Evolutionary conservation across 2,888 invertebrate genomes (phyloP), one percentile per base, ranked within the genome.

Genomic region (Achlya flavicornis): DNA sequence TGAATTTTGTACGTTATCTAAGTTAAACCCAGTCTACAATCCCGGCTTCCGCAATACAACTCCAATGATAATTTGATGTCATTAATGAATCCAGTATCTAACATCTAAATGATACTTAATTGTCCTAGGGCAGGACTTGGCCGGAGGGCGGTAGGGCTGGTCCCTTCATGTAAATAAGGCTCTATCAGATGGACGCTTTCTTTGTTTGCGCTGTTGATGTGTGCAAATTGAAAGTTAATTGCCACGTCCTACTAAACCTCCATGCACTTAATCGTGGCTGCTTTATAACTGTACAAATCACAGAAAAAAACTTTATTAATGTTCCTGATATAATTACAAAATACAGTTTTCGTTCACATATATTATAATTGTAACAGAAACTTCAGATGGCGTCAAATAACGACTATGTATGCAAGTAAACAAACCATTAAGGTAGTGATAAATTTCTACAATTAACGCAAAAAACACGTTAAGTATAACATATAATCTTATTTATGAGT

Each of bases 221-320:
- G 85, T 86, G 86, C 85, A 86, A 89, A 90, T 88, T 87, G 87
- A 87, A 88, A 87, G 82, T 86, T 88, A 90, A 90, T 91, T 88
- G 83, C 82, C 69, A 67, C 70, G 79, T 74, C 80, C 83, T 78
- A 80, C 74, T 77, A 71, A 78, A 75, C 62, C 63, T 76, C 72
- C 73, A 74, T 68, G 71, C 72, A 64, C 65, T 73, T 72, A 76
- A 74, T 73, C 70, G 66, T 67, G 66, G 63, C 63, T 61, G 46
- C 67, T 70, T 67, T 64, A 65, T 62, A 66, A 70, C 58, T 62
- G 57, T 63, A 64, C 65, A 58, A 61, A 63, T 58, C 32, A 57
- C 59, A 57, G 62, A 58, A 58, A 58, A 58, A n/a, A 14, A 19
- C 26, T 12, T 57, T 26, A 4, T 16, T 48, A 43, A 43, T n/a